A percentile compares a stretch with the other conserved stretches of the same genome.
Conservation (phyloP, 92 coral and sea anemone genomes). For the Montipora capitata region DNA sequence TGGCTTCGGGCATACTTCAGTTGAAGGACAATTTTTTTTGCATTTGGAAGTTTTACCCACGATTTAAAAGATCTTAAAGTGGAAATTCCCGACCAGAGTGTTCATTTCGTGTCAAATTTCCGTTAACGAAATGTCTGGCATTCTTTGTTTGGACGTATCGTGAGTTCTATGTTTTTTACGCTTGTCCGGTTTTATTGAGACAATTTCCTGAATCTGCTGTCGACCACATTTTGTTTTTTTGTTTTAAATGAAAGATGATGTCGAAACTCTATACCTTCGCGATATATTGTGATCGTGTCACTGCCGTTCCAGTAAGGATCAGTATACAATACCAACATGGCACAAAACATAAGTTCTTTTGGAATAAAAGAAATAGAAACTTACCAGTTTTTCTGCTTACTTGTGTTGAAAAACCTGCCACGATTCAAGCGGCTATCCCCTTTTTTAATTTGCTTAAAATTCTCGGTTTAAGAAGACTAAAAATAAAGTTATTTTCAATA, state of each 20-base stretch:
- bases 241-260: background rate
- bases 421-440: too few relatives aligned
- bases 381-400: too few relatives aligned
- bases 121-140: constrained; percentile 30
- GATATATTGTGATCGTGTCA: background rate
- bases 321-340: background rate
- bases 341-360: too few relatives aligned
- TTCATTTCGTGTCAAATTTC: constrained; percentile 44
- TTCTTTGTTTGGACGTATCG: constrained; percentile 19
- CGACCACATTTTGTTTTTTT: background rate
- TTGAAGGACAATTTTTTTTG: background rate
- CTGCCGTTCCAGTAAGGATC: background rate
- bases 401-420: too few relatives aligned
- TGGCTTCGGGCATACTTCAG: background rate
- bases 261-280: background rate
- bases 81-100: background rate
- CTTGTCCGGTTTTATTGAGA: background rate
- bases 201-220: background rate
- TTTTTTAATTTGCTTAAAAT: too few relatives aligned
- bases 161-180: constrained; percentile 6
- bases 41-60: background rate
- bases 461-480: too few relatives aligned
- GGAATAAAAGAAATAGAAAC: too few relatives aligned
- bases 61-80: background rate
- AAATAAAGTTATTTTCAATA: too few relatives aligned